A percentile compares a stretch with the other conserved stretches of the same genome.
phyloP scores from a whole-genome alignment of 1,140 invertebrate genomes.

The Procambarus clarkii region DNA sequence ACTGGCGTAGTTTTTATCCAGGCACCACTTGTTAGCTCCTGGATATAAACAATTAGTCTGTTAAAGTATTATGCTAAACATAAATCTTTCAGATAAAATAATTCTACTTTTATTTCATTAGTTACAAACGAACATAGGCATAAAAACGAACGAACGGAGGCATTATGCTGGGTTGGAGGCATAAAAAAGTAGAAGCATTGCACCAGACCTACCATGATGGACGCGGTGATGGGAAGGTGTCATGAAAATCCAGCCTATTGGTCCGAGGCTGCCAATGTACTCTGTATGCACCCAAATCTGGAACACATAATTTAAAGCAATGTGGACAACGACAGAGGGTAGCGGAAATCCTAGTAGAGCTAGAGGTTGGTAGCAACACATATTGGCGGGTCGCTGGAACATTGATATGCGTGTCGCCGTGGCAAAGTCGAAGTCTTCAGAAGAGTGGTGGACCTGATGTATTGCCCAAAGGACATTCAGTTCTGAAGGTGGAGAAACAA shows the following conservation, averaged over 20 bases:
- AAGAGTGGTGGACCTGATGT: slow-evolving; percentile 96
- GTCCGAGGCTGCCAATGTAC: slow-evolving; percentile 77
- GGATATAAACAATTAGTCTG: neutral
- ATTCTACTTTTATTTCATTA: too few species aligned
- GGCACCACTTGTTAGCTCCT: slow-evolving; percentile 75
- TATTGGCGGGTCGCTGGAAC: slow-evolving; percentile 79
- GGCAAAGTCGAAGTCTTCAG: slow-evolving; percentile 94
- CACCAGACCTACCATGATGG: slow-evolving; percentile 78
- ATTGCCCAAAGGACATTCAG: slow-evolving; percentile 94
- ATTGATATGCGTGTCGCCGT: slow-evolving; percentile 89
- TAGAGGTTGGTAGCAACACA: slow-evolving; percentile 91
- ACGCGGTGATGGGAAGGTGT: slow-evolving; percentile 81
- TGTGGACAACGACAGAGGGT: slow-evolving; percentile 79
- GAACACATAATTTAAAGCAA: slow-evolving; percentile 81
- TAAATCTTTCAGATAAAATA: too few species aligned
- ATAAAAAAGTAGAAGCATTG: too few species aligned
- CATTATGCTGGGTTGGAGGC: too few species aligned
- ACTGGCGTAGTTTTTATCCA: slow-evolving; percentile 82
- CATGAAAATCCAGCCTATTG: slow-evolving; percentile 80
- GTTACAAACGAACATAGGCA: too few species aligned
- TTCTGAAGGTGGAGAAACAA: slow-evolving; percentile 76
- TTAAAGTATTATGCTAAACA: too few species aligned
- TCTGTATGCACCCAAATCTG: slow-evolving; percentile 79
- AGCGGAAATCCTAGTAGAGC: slow-evolving; percentile 87
- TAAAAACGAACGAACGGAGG: too few species aligned